Evolutionary conservation across 53 echinoderm and acorn worm genomes (phyloP), one percentile per base, ranked within the genome.

Genomic region (Hippasteria phrygiana): DNA sequence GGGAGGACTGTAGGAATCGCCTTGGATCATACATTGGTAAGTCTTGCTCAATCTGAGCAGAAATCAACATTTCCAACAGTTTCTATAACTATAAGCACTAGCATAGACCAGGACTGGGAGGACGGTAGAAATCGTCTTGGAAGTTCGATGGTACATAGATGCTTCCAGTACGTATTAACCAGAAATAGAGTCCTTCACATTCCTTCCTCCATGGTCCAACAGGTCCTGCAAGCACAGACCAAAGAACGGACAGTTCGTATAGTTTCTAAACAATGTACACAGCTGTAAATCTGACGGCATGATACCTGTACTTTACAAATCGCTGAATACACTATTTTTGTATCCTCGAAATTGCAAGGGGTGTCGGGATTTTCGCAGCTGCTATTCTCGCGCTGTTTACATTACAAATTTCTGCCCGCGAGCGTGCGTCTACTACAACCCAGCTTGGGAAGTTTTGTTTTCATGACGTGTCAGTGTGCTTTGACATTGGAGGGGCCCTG

Each of bases 1-100:
- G 82, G 18, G 98, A 94, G 55, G 72, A 80, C 20, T 98, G 98
- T 51, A 81, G 77, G 43, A 91, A 88, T 38, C 62, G 91, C 31
- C 80, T 85, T 12, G 93, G 92, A 67, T 67, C 34, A 35, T 67
- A 67, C 37, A 67, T 67, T 14, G 69, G 69, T 67, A 35, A 67
- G 69, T 67, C 5, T 6, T 16, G 34, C 11, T 36, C 46, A 11
- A 7, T 7, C 11, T 45, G n/a, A n/a, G n/a, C n/a, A n/a, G n/a
- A n/a, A n/a, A n/a, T n/a, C 2, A 45, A 73, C 29, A 34, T 13
- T 27, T 73, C 62, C 29, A 13, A n/a, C n/a, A n/a, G n/a, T n/a
- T n/a, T n/a, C n/a, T n/a, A n/a, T n/a, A n/a, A n/a, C n/a, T n/a
- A n/a, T 10, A 7, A 63, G 0, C 32, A 0, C 28, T 62, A 7